Evolutionary conservation across 2,113 vertebrate species (phyloP), one percentile per base, ranked within the genome.

Genomic region (Eolophus roseicapilla): DNA sequence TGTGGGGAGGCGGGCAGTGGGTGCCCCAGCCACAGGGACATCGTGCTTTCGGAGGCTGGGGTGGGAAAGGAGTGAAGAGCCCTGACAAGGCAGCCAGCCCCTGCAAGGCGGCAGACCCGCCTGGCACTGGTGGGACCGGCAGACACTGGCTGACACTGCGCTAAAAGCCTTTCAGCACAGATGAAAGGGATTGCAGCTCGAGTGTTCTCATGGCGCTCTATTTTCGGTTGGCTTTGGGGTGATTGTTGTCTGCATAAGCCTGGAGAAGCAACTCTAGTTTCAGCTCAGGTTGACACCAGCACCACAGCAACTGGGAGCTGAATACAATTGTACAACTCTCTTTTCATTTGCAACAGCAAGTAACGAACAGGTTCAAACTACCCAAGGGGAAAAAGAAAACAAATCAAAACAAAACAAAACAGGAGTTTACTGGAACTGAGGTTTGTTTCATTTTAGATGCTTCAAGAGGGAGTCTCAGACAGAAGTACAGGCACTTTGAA

Each of bases 1-100:
- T 5, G 49, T 3, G 11, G 59, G n/a, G 71, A 96, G 50, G 53
- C 2, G 5, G 13, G 68, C 0, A 0, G 55, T 4, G 2, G 39
- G 33, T 75, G 46, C 60, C 68, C 37, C 6, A 1, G 14, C 37
- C 4, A 0, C 5, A 0, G 41, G 52, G 35, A 90, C 8, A 2
- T 10, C 2, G 0, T 0, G 16, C 20, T 83, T 53, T 41, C 0
- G 0, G 69, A 23, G 74, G 47, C 47, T 59, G 39, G 1, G 6
- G 17, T n/a, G 10, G 16, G 37, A 88, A 11, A 78, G 47, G 27
- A 18, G 60, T 91, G 73, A 82, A 37, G 64, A 47, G 64, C 28
- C 68, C 79, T 2, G 1, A 52, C 0, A 5, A 88, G 49, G 20
- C 17, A 1, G 24, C 13, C 39, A 35, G 50, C 19, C 76, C 41